phyloP scores from a whole-genome alignment of 2,888 invertebrate species.

The Drosophila ustulata region DNA sequence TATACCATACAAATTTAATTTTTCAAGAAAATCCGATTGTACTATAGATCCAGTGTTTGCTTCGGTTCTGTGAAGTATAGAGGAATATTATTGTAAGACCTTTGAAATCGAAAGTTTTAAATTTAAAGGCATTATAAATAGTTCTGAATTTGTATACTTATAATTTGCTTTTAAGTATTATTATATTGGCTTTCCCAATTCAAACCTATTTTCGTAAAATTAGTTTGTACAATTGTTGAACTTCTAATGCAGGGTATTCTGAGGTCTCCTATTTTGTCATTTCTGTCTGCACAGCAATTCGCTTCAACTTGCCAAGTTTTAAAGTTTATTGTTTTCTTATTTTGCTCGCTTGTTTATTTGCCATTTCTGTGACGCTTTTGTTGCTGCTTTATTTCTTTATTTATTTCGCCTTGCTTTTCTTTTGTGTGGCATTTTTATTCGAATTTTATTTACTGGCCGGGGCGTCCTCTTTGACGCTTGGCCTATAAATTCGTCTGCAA shows the following conservation, averaged over 20 bases:
- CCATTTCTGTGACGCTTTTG: constrained; percentile 79
- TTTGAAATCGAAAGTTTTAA: not conserved
- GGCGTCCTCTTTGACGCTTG: constrained; percentile 27
- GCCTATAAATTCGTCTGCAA: constrained; percentile 69
- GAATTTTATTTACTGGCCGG: constrained; percentile 74
- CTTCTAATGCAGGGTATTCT: constrained; percentile 30
- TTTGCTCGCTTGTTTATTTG: constrained; percentile 65
- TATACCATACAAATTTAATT: no score
- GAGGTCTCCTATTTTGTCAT: constrained; percentile 1
- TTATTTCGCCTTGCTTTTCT: constrained; percentile 35
- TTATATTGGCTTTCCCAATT: no score
- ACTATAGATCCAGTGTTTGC: not conserved
- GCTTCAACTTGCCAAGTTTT: constrained; percentile 57
- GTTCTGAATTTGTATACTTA: not conserved
- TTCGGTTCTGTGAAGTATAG: not conserved
- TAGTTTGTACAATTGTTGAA: no score
- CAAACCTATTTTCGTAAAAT: no score
- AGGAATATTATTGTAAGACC: no score
- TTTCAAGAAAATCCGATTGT: no score
- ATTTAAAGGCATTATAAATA: not conserved
- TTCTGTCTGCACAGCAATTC: constrained; percentile 9
- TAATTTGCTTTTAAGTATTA: no score
- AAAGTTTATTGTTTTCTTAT: constrained; percentile 60
- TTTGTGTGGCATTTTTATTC: constrained; percentile 77
- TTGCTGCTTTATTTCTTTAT: constrained; percentile 40